Conservation (phyloP, 2,797 vertebrate species). For the Aselliscus stoliczkanus region DNA sequence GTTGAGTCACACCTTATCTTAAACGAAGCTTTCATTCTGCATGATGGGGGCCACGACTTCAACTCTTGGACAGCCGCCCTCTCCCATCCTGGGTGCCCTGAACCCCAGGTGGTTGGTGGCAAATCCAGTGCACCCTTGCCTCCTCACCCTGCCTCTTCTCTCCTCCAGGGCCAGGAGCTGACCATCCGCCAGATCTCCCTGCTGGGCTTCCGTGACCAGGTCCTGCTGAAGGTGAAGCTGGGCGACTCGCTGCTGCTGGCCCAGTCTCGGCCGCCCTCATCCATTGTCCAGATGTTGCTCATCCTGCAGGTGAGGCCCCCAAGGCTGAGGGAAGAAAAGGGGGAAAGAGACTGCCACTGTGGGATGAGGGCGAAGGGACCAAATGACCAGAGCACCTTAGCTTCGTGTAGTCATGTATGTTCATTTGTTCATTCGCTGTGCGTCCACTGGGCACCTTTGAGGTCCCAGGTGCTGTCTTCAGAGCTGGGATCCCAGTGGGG, state of each 20-base stretch:
- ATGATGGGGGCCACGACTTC: not conserved
- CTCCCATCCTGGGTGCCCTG: not conserved
- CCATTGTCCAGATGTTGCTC: constrained; percentile 95
- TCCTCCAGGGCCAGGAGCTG: constrained; percentile 91
- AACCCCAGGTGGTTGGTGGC: not conserved
- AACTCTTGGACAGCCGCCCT: not conserved
- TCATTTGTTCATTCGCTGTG: not conserved
- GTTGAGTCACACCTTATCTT: not conserved
- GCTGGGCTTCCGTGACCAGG: constrained; percentile 93
- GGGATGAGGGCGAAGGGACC: accelerated
- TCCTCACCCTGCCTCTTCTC: not conserved
- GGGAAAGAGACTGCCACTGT: not conserved
- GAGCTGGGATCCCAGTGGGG: not conserved
- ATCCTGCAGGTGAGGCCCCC: constrained; percentile 88
- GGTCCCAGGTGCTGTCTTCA: not conserved
- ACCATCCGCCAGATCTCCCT: constrained; percentile 95
- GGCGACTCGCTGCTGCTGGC: constrained; percentile 83
- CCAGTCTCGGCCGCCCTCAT: constrained; percentile 81
- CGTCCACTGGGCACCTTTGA: accelerated
- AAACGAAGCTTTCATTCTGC: not conserved
- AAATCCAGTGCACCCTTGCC: not conserved
- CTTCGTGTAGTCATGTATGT: accelerated
- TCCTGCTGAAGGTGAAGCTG: constrained; percentile 90
- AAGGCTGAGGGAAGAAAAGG: accelerated
- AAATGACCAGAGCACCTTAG: not conserved